A percentile compares a stretch with the other conserved stretches of the same genome.
phyloP scores from a whole-genome alignment of 1,140 invertebrate species.

The Drosophila burlai region DNA sequence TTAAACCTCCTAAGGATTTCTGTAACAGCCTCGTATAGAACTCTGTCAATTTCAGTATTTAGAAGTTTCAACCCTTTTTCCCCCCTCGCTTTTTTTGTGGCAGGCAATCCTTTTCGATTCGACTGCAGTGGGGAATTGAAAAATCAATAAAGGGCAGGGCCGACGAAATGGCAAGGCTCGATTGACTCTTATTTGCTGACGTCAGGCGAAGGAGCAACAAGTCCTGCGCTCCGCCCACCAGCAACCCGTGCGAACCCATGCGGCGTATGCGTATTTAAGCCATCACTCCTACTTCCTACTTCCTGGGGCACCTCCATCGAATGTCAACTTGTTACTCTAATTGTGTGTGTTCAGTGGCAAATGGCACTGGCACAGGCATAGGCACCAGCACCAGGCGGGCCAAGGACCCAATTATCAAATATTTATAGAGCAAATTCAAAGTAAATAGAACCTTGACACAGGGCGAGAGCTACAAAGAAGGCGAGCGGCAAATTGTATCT shows the following conservation, averaged over 20 bases:
- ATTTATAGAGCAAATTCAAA: slow-evolving; percentile 60
- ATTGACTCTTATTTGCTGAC: slow-evolving; percentile 56
- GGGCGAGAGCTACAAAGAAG: neutral
- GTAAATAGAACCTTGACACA: slow-evolving; percentile 61
- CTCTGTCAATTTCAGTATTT: neutral
- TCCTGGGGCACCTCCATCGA: neutral
- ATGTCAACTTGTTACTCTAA: slow-evolving; percentile 54
- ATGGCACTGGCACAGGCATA: slow-evolving; percentile 1
- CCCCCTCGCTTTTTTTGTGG: no score
- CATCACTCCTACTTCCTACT: neutral
- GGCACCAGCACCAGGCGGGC: slow-evolving; percentile 15
- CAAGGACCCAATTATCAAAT: slow-evolving; percentile 73
- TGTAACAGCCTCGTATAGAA: neutral
- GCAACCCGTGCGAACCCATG: slow-evolving; percentile 18
- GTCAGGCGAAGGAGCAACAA: slow-evolving; percentile 66
- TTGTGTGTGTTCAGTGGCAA: slow-evolving; percentile 45
- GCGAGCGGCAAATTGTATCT: slow-evolving; percentile 37
- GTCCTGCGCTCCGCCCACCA: slow-evolving; percentile 42
- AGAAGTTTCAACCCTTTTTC: neutral
- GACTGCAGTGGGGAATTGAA: slow-evolving; percentile 25
- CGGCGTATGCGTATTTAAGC: slow-evolving; percentile 49
- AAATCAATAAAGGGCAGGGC: slow-evolving; percentile 67
- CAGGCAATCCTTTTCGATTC: slow-evolving; percentile 8
- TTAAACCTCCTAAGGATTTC: no score
- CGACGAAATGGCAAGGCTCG: slow-evolving; percentile 24